phyloP scores from a whole-genome alignment of 37 sponge, comb jelly and placozoan species.

The Hormiphora californensis region DNA sequence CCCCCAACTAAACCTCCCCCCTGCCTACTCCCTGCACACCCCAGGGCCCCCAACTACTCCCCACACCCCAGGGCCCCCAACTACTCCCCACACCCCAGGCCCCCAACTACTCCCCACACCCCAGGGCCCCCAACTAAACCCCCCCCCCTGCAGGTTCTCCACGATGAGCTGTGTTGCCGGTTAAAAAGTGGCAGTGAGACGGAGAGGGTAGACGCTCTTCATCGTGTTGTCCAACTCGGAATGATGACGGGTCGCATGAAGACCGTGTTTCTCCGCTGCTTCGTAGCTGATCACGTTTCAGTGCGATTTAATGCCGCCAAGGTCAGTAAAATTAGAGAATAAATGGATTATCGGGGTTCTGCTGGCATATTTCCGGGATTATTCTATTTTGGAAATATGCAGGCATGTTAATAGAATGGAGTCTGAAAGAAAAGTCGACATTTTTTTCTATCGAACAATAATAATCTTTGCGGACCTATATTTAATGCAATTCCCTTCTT shows the following conservation, averaged over 20 bases:
- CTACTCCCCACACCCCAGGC: not conserved
- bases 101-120: not conserved
- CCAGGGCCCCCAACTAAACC: too few species aligned
- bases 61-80: not conserved
- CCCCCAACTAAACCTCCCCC: not conserved
- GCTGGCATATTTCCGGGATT: too few species aligned
- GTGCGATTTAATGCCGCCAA: constrained; percentile 67
- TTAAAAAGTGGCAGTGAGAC: constrained; percentile 60
- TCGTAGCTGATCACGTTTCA: constrained; percentile 73
- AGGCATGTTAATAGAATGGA: too few species aligned
- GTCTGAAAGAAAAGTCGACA: too few species aligned
- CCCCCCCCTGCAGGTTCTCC: constrained; percentile 73
- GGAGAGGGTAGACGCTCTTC: constrained; percentile 77
- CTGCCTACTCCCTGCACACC: not conserved
- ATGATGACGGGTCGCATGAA: constrained; percentile 82
- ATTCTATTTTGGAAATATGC: too few species aligned
- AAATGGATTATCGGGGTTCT: not conserved
- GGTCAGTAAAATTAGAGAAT: too few species aligned
- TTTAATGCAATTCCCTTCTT: too few species aligned
- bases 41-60: not conserved
- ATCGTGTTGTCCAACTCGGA: constrained; percentile 60
- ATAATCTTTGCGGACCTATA: too few species aligned
- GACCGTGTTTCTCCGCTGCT: constrained; percentile 71
- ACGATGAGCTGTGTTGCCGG: constrained; percentile 72
- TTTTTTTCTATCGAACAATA: too few species aligned